Base-by-base conservation (phyloP, 2,888 invertebrate genomes). In the Drosophila emarginata region DNA sequence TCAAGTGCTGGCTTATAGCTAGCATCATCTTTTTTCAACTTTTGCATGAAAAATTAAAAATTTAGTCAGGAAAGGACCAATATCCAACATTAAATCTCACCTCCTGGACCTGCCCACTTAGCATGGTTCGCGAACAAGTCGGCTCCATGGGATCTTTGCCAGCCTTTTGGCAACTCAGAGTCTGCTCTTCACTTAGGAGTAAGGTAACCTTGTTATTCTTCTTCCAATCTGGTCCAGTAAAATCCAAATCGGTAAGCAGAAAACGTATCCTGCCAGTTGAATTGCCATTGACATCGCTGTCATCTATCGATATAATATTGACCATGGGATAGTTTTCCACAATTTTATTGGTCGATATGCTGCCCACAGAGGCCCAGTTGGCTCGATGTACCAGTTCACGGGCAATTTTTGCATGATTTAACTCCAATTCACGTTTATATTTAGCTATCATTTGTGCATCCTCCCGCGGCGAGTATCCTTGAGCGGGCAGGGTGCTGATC, bases 141-240 rank as follows among this genome's bases (percentile, higher is more conserved):
- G 92, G 92, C 68, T 92, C 92, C 92, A 92, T 92, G 2, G 92
- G 92, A 85, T 92, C 92, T 2, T 76, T 72, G 18, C 80, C 78
- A 1, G 60, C 39, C 6, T 72, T 74, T 3, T 80, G 77, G 63
- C 92, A 92, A n/a, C 86, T 81, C 2, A 89, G 65, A n/a, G 80
- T 77, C 70, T 92, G 91, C 57, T 91, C 92, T 59, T 90, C 89
- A 4, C 84, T 84, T 39, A 92, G 87, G 45, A 91, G 57, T 11
- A 91, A 84, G 0, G 91, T 91, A 5, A 90, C 86, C 62, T 89
- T 90, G 67, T 92, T 92, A 9, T 87, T 76, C 12, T 73, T 76
- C 60, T 86, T 76, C 87, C 89, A 90, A 71, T 92, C 92, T 37
- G 82, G 83, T 0, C 91, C 92, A 9, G 92, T 92, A 69, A 91